These are phyloP conservation scores for Philopotamus ludificatus DNA, from an alignment of 1,140 invertebrate species.

Conservation along the genomic window DNA sequence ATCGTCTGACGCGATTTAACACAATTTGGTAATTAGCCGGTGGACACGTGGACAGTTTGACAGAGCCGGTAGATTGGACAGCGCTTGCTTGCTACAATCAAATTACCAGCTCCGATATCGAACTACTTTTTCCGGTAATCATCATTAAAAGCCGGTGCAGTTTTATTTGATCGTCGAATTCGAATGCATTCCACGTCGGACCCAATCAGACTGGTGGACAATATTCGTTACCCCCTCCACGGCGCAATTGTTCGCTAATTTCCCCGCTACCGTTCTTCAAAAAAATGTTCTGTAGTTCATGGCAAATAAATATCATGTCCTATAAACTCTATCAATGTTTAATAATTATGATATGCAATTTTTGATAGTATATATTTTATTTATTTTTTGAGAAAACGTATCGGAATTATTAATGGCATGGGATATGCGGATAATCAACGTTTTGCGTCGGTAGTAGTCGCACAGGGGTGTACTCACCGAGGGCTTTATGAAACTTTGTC, in stretches of 20 bases:
- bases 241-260: neutral
- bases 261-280: neutral
- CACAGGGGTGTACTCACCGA: too few species aligned
- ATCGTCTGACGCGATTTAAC: too few species aligned
- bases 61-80: neutral
- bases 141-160: neutral
- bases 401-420: neutral
- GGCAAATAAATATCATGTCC: too few species aligned
- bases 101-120: neutral
- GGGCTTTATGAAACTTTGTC: conserved; percentile 22
- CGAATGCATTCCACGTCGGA: neutral
- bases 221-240: neutral
- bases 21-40: too few species aligned
- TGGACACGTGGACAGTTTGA: too few species aligned
- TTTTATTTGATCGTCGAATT: neutral
- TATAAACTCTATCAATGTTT: too few species aligned
- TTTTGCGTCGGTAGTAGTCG: too few species aligned
- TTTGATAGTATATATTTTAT: too few species aligned
- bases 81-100: neutral
- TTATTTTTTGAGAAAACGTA: neutral
- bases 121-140: neutral
- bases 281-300: too few species aligned
- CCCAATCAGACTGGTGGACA: neutral
- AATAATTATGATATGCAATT: too few species aligned
- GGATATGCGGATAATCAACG: too few species aligned